Evolutionary conservation across 1,140 invertebrate genomes (phyloP), one percentile per base, ranked within the genome.

Genomic region (Bombus pyrosoma): DNA sequence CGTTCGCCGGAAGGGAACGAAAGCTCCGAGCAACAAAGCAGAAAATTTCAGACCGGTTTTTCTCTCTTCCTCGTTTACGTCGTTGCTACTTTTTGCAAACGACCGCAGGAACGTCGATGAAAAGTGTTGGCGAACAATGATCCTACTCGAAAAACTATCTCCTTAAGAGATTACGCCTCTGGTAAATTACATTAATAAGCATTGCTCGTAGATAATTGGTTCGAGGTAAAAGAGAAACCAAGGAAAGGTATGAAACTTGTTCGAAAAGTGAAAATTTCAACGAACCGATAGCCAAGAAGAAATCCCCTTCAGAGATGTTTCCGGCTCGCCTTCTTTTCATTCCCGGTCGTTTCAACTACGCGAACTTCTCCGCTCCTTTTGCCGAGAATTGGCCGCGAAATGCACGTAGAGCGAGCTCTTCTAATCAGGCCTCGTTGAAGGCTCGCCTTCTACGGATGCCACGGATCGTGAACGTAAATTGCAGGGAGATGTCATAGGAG

Each of bases 41-140:
- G 83, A 84, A 84, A 59, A 80, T 72, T 83, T 78, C 64, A 57
- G 72, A 78, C 62, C 82, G 47, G 82, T 83, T 78, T 69, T 78
- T 83, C 74, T 59, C 28, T 32, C 28, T 37, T 15, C 25, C 47
- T 68, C 32, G 73, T 77, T 69, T 83, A 68, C 47, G 47, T 69
- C 64, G 43, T 57, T 78, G 64, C 37, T 78, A 34, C 28, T 78
- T 78, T 83, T 32, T 68, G 32, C 57, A 32, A 39, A n/a, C 34
- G 43, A 64, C 25, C 39, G 37, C 22, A 1, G 71, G 10, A 10
- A 32, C 59, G 32, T 22, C 43, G 73, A 34, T 62, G 73, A 77
- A 68, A 83, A 53, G 72, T 41, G 43, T 18, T 47, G 43, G 6
- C 34, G 18, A 22, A 83, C 81, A 57, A 77, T 77, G n/a, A 41